These are phyloP conservation scores for Bucorvus abyssinicus DNA, from an alignment of 2,797 vertebrate species.

Conservation along the genomic window DNA sequence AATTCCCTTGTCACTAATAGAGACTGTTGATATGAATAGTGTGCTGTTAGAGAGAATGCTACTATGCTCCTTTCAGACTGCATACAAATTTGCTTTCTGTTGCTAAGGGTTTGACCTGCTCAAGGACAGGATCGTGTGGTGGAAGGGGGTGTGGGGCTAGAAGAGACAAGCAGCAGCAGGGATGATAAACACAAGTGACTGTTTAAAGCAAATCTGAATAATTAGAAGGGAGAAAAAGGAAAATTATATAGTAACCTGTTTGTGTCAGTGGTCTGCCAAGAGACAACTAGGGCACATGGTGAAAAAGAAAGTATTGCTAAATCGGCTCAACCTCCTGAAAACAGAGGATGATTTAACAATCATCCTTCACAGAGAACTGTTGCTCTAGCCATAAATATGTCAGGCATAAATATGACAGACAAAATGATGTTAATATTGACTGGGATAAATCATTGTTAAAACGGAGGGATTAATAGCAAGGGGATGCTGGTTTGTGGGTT, in stretches of 20 bases:
- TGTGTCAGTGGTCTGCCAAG: constrained; percentile 48
- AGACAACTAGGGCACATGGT: neutral
- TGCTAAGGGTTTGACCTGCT: constrained; percentile 46
- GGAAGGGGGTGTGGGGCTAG: neutral
- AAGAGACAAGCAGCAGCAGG: neutral
- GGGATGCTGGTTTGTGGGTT: neutral
- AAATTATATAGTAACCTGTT: constrained; percentile 60
- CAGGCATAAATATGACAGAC: neutral
- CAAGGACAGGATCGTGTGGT: constrained; percentile 23
- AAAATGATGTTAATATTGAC: neutral
- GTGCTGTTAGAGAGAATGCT: neutral
- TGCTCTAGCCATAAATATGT: neutral
- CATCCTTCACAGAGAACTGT: neutral
- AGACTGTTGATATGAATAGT: neutral
- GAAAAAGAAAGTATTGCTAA: constrained; percentile 36
- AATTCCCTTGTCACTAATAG: neutral
- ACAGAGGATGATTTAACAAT: neutral
- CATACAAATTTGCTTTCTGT: constrained; percentile 31
- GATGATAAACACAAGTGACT: neutral
- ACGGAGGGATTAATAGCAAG: neutral
- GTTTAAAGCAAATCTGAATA: constrained; percentile 42
- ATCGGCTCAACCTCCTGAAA: neutral
- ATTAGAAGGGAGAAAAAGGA: constrained; percentile 45
- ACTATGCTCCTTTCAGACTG: neutral
- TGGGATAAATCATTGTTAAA: neutral